phyloP scores from a whole-genome alignment of 2,113 vertebrate genomes.

The Notarius quadriscutis region DNA sequence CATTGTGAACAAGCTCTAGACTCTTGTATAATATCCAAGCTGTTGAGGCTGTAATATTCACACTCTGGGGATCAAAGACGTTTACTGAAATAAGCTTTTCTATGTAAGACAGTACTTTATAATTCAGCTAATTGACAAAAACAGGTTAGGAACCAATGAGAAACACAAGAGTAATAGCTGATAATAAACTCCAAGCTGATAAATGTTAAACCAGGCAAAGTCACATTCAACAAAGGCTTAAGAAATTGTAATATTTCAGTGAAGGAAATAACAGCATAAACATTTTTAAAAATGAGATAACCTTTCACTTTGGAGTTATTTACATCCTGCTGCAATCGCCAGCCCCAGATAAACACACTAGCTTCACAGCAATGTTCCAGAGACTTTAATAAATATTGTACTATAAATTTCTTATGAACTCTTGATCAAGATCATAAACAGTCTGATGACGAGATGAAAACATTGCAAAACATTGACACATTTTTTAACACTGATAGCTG shows the following conservation, averaged over 20 bases:
- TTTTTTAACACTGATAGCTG: conserved; percentile 5
- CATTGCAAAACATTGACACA: conserved; percentile 3
- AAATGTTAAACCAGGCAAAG: neutral
- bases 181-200: neutral
- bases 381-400: neutral
- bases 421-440: conserved; percentile 9
- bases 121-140: neutral
- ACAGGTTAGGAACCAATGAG: neutral
- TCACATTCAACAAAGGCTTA: neutral
- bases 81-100: neutral
- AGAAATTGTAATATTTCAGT: neutral
- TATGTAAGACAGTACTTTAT: neutral
- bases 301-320: neutral
- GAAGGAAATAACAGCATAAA: neutral
- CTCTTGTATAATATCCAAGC: neutral
- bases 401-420: neutral
- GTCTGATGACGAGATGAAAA: conserved; percentile 6
- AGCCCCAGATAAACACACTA: neutral
- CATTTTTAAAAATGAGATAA: neutral
- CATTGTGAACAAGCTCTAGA: neutral
- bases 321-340: neutral
- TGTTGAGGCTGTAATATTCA: neutral
- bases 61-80: neutral
- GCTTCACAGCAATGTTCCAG: neutral
- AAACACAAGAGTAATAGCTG: neutral